Evolutionary conservation across 2,888 invertebrate genomes (phyloP), one percentile per base, ranked within the genome.

Genomic region (Lordiphosa fenestrarum): DNA sequence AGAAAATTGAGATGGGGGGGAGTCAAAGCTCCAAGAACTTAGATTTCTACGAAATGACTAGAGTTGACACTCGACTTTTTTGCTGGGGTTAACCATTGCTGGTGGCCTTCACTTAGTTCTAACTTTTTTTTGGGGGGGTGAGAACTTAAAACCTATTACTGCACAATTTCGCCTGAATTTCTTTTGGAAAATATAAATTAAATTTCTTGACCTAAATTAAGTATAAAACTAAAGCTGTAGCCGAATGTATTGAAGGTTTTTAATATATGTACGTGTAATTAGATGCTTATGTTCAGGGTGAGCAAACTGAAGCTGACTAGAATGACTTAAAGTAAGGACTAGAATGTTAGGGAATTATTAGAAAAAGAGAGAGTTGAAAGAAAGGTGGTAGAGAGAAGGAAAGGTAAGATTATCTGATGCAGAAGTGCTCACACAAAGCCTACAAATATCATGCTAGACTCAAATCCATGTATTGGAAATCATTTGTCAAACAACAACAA

Each of bases 91-190:
- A 25, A 64, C 64, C 78, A 78, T 74, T 53, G 46, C 55, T 61
- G 49, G 61, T 44, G 69, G 49, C 12, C 25, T 65, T 41, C 63
- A 47, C 36, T 55, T 68, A 59, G 57, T 61, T 57, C n/a, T 81
- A 76, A 12, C 1, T 15, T 15, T 15, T 15, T 15, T 15, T 15
- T 15, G 25, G 2, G 51, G 74, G 50, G 33, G 23, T 64, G 71
- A 49, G 23, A 40, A 48, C 83, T 71, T 83, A 80, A 54, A 44
- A 74, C 50, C 69, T 87, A 86, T 80, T 87, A 87, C 86, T 87
- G 88, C 88, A 88, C 88, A 71, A 69, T 74, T 83, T 86, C 67
- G 88, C 88, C 87, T 87, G 86, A 82, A 85, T 74, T 78, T 19
- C 3, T 25, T 23, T 25, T 25, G 7, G 25, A 25, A 25, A 25